A percentile compares a stretch with the other conserved stretches of the same genome.
Conservation (phyloP, 2,797 vertebrate genomes). For the Phylloscopus collybita region DNA sequence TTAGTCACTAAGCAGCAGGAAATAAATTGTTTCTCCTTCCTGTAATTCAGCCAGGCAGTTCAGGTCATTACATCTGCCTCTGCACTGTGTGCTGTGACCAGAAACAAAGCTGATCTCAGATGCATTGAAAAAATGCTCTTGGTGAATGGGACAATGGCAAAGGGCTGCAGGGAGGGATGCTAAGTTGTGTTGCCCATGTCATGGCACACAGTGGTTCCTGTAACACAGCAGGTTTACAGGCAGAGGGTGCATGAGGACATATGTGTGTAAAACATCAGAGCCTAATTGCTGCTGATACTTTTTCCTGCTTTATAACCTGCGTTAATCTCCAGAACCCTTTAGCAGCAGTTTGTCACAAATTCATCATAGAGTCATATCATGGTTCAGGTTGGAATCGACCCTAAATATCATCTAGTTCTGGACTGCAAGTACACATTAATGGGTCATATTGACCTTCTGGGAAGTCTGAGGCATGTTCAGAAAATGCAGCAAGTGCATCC, state of each 20-base stretch:
- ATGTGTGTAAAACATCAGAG: background rate
- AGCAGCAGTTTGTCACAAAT: background rate
- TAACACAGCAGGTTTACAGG: background rate
- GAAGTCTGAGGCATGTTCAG: background rate
- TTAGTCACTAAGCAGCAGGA: background rate
- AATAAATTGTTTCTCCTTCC: slow-evolving; percentile 20
- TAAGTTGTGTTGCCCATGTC: background rate
- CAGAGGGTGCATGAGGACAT: background rate
- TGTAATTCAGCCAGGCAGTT: background rate
- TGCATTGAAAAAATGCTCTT: background rate
- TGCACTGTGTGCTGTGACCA: background rate
- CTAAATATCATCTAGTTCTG: background rate
- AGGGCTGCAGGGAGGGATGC: background rate
- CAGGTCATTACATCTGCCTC: background rate
- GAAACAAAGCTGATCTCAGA: background rate
- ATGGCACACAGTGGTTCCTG: background rate
- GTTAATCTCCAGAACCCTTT: background rate
- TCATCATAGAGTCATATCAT: background rate
- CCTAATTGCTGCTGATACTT: background rate
- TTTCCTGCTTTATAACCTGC: background rate
- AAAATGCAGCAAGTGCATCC: background rate
- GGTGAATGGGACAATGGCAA: background rate
- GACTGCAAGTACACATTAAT: background rate
- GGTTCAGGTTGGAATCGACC: background rate
- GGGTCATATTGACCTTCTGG: background rate